Base-by-base conservation (phyloP, 2,113 vertebrate genomes). In the Ifrita kowaldi region DNA sequence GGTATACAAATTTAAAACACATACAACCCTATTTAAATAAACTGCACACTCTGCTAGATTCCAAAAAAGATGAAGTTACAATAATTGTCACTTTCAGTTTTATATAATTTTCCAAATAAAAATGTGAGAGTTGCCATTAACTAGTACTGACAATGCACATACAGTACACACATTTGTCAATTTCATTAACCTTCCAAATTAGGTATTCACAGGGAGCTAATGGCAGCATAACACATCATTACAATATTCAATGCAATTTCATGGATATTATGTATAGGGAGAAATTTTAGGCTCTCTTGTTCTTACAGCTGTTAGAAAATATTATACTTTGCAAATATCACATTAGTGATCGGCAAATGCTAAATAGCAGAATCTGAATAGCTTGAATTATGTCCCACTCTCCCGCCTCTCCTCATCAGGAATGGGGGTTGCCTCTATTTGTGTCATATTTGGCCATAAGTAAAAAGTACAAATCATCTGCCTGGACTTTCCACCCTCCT, bases 111-210 rank as follows among this genome's bases (percentile, higher is more conserved):
- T 86, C 86, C 93, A 97, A 97, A 97, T 92, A 93, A 90, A 97
- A 96, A 96, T 79, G 90, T 96, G 96, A 97, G 90, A 87, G 83
- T 92, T 95, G 90, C 96, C 95, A 96, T 96, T 97, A 97, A 97
- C 87, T 93, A 84, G 88, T 80, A 96, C 93, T 94, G 93, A 97
- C 92, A 94, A 95, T 89, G 85, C 8, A 52, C 41, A 24, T 76
- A 89, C 84, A 84, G 90, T 89, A 96, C 88, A 75, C 87, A 81
- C 96, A 95, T 97, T 97, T 97, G 95, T 97, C 96, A 97, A 97
- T 97, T 97, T 96, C 95, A 97, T 97, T 98, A 97, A 98, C 97
- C 97, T 98, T 97, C 95, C 97, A 97, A 97, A 97, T 97, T 92
- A 97, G 94, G 96, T 97, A 94, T 96, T 97, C 96, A 87, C 76